Evolutionary conservation across 2,888 invertebrate genomes (phyloP), one percentile per base, ranked within the genome.

Genomic region (Leptopterna dolabrata): DNA sequence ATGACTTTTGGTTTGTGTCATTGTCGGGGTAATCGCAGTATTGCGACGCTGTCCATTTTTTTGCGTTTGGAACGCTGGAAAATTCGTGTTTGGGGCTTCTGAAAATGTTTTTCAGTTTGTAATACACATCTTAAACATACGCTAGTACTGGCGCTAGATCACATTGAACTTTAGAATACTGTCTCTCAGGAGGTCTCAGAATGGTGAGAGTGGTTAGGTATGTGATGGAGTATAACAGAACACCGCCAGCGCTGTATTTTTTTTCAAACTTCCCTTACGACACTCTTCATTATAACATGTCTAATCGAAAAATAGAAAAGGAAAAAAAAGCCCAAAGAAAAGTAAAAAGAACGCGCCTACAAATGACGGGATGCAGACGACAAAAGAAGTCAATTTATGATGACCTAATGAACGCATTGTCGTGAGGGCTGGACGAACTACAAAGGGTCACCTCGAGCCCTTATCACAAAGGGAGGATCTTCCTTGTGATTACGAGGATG

Each of bases 361-460:
- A 45, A 78, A 43, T 45, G 63, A 83, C 36, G 63, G 70, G 29
- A 36, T 19, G 24, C 29, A 51, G 13, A 43, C 63, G 83, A 83
- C 83, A 83, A 83, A 83, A 41, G 83, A 63, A 83, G 83, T 83
- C 63, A 83, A 70, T 83, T 83, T 70, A 70, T 70, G 83, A n/a
- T 83, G 83, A 83, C 83, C 83, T 83, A 83, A 83, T 83, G 83
- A 83, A 41, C 36, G 83, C 36, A 83, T 83, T 83, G 81, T 81
- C 81, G 80, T 43, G 29, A 16, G 83, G 41, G 83, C 36, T 19
- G 11, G 16, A 14, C 36, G 19, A 0, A 3, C 45, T 45, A 78
- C 78, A 78, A 78, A 78, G 71, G 78, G 78, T n/a, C 2, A 19
- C 41, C 45, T 13, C 24, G 24, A 76, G 43, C 76, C 36, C 76